Evolutionary conservation across 2,113 vertebrate genomes (phyloP).

Genomic region (Recurvirostra avosetta): DNA sequence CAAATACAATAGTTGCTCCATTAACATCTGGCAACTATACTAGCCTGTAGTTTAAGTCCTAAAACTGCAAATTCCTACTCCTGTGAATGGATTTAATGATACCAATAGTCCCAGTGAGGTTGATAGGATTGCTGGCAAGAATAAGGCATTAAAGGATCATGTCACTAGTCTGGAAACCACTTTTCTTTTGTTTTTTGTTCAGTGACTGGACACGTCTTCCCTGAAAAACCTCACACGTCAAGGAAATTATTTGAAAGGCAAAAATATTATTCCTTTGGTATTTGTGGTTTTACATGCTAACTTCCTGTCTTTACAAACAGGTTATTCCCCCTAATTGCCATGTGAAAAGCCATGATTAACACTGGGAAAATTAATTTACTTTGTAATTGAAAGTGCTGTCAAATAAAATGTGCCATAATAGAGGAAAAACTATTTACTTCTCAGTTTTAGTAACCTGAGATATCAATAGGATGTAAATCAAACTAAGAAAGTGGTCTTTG

Average conservation of each 20-base stretch:
- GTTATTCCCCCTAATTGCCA: not conserved
- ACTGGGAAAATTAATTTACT: not conserved
- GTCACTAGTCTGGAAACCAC: not conserved
- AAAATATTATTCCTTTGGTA: constrained; percentile 21
- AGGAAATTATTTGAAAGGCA: not conserved
- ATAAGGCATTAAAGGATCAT: constrained; percentile 12
- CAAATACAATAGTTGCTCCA: not conserved
- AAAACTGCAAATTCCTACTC: constrained; percentile 1
- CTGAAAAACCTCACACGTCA: not conserved
- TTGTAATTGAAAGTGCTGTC: not conserved
- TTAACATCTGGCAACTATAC: not conserved
- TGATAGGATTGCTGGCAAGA: constrained; percentile 1
- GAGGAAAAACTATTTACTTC: not conserved
- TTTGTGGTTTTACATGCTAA: not conserved
- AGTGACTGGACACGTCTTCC: not conserved
- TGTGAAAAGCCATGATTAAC: constrained; percentile 5
- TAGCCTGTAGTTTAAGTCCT: not conserved
- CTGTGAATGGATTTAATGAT: not conserved
- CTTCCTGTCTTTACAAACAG: not conserved
- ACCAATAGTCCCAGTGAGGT: constrained; percentile 3
- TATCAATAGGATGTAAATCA: not conserved
- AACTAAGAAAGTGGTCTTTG: not conserved
- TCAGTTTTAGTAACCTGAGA: constrained; percentile 9
- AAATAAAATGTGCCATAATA: not conserved
- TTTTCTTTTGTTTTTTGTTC: constrained; percentile 6